Conservation (phyloP, 2,888 invertebrate species). For the Watsonalla binaria region DNA sequence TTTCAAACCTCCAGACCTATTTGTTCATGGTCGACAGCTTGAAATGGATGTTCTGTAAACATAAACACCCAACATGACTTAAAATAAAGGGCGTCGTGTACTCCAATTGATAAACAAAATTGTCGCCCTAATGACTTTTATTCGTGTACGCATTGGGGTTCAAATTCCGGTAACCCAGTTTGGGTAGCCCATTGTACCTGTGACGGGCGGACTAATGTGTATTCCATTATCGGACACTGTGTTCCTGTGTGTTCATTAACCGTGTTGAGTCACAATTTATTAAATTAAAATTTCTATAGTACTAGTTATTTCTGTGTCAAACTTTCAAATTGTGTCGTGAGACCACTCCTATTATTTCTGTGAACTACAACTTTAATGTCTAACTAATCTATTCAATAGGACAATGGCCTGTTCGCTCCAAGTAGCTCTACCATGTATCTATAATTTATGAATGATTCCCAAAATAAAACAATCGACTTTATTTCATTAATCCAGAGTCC, state of each 20-base stretch:
- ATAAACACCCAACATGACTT: slow-evolving; percentile 13
- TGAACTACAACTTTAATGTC: too few relatives aligned
- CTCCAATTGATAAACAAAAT: slow-evolving; percentile 49
- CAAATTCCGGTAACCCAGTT: slow-evolving; percentile 48
- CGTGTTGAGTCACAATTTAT: too few relatives aligned
- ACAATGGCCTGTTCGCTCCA: too few relatives aligned
- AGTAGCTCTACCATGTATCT: too few relatives aligned
- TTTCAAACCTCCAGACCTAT: not conserved
- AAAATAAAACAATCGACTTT: too few relatives aligned
- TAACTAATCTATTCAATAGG: too few relatives aligned
- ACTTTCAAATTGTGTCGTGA: too few relatives aligned
- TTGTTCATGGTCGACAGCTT: not conserved
- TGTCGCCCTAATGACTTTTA: slow-evolving; percentile 50
- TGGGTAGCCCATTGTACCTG: slow-evolving; percentile 18
- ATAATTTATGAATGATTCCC: too few relatives aligned
- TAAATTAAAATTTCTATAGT: too few relatives aligned
- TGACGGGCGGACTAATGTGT: slow-evolving; percentile 13
- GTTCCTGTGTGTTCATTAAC: slow-evolving; percentile 10
- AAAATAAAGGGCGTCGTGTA: slow-evolving; percentile 24
- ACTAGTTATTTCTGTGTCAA: too few relatives aligned
- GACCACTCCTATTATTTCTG: too few relatives aligned
- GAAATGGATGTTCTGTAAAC: slow-evolving; percentile 21
- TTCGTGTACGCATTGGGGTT: slow-evolving; percentile 38
- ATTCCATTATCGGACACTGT: slow-evolving; percentile 23
- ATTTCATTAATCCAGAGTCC: too few relatives aligned